Conservation (phyloP, 2,888 invertebrate species). For the Erpobdella octoculata region DNA sequence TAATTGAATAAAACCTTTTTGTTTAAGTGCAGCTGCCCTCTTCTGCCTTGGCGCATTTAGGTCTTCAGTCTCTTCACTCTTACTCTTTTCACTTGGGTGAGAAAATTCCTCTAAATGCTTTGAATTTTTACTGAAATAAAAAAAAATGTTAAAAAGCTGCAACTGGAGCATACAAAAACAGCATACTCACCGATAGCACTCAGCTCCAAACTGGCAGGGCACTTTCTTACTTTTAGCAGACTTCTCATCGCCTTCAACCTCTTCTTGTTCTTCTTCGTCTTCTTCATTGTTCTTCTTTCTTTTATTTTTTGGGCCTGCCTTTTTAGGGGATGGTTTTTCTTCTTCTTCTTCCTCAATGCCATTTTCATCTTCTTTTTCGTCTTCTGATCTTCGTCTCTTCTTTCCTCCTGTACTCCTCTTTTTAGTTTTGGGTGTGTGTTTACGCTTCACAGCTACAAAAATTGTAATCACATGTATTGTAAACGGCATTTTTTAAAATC, state of each 20-base stretch:
- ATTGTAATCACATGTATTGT: too few species aligned
- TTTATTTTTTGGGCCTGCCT: conserved; percentile 18
- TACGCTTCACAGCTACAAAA: neutral
- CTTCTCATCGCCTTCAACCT: conserved; percentile 28
- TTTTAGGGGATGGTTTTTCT: conserved; percentile 9
- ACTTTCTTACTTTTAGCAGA: conserved; percentile 22
- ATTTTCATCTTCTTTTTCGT: conserved; percentile 13
- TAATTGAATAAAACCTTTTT: conserved; percentile 18
- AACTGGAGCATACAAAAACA: too few species aligned
- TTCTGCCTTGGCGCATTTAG: conserved; percentile 19
- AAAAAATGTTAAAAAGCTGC: too few species aligned
- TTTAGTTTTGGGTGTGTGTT: neutral
- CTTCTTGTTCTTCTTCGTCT: conserved; percentile 30
- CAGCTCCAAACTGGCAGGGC: conserved; percentile 21
- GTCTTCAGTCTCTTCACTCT: neutral
- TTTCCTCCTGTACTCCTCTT: neutral
- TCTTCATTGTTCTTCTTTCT: conserved; percentile 25
- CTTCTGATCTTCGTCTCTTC: conserved; percentile 5
- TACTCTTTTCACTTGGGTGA: conserved; percentile 41
- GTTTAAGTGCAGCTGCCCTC: conserved; percentile 28
- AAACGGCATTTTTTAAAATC: too few species aligned
- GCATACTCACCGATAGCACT: conserved; percentile 10
- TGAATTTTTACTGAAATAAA: conserved; percentile 44
- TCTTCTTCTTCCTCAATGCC: conserved; percentile 13
- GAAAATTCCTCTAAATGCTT: conserved; percentile 46